phyloP scores from a whole-genome alignment of 2,888 invertebrate genomes.

The Cantharis flavilabris region DNA sequence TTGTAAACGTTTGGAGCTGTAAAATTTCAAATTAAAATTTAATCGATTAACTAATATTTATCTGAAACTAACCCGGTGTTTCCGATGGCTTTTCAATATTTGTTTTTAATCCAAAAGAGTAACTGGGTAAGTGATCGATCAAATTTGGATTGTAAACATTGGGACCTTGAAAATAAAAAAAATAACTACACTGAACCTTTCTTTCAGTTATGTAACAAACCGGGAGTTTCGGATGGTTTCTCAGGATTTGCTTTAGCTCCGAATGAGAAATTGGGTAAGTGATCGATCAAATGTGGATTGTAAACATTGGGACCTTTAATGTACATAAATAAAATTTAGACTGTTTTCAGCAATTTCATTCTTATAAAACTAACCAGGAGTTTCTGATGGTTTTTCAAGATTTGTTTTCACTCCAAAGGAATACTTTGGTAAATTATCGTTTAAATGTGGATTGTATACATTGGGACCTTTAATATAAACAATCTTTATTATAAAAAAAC shows the following conservation, averaged over 20 bases:
- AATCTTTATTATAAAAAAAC: no score
- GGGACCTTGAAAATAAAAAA: slow-evolving; percentile 67
- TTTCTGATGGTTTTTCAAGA: slow-evolving; percentile 62
- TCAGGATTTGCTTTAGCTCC: slow-evolving; percentile 66
- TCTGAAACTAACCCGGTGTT: slow-evolving; percentile 59
- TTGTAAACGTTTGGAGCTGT: slow-evolving; percentile 65
- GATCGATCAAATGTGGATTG: slow-evolving; percentile 69
- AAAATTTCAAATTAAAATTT: slow-evolving; percentile 52
- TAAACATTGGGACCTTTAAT: slow-evolving; percentile 70
- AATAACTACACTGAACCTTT: slow-evolving; percentile 25
- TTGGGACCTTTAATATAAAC: slow-evolving; percentile 62
- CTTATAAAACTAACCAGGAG: slow-evolving; percentile 59
- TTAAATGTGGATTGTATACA: slow-evolving; percentile 75
- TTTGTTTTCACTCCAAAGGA: slow-evolving; percentile 71
- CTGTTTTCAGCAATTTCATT: background rate
- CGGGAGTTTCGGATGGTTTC: slow-evolving; percentile 68
- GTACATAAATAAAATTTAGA: no score
- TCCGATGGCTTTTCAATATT: slow-evolving; percentile 62
- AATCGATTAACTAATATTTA: background rate
- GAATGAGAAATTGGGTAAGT: slow-evolving; percentile 69
- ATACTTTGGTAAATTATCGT: slow-evolving; percentile 67
- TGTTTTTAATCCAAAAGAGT: slow-evolving; percentile 71
- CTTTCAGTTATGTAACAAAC: background rate
- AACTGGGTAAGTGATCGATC: slow-evolving; percentile 67
- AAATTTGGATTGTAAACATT: slow-evolving; percentile 79